These are phyloP conservation scores for Limnephilus auricula DNA, from an alignment of 2,888 invertebrate genomes.

Conservation along the genomic window DNA sequence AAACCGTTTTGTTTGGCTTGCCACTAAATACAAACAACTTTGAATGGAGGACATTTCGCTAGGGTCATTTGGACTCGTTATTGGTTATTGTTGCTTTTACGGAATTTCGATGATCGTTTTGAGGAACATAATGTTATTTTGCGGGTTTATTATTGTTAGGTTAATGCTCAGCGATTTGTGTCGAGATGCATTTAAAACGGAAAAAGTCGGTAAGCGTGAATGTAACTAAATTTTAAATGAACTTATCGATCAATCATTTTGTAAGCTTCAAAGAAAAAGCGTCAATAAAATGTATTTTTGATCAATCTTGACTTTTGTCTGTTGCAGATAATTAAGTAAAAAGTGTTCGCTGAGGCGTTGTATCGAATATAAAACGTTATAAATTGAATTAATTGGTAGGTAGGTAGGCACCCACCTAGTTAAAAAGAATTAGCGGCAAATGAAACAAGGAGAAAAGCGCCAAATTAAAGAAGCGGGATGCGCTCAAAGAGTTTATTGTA, in stretches of 20 bases:
- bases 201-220: background rate
- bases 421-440: background rate
- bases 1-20: conserved; percentile 45
- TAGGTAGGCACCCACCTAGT: background rate
- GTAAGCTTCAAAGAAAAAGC: background rate
- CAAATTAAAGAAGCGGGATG: conserved; percentile 25
- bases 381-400: background rate
- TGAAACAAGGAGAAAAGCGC: conserved; percentile 10
- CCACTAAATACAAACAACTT: conserved; percentile 36
- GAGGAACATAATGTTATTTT: conserved; percentile 48
- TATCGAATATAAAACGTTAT: background rate
- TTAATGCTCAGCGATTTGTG: conserved; percentile 9
- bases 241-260: background rate
- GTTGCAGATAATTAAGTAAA: background rate
- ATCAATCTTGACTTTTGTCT: background rate
- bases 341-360: background rate
- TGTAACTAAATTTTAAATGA: background rate
- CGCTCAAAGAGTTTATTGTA: background rate
- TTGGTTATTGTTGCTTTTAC: conserved; percentile 62
- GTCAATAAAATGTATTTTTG: background rate
- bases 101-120: conserved; percentile 38
- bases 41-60: conserved; percentile 56
- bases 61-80: conserved; percentile 65
- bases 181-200: background rate
- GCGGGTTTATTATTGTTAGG: conserved; percentile 21